Base-by-base conservation (phyloP, 2,113 vertebrate species). In the Garra rufa region DNA sequence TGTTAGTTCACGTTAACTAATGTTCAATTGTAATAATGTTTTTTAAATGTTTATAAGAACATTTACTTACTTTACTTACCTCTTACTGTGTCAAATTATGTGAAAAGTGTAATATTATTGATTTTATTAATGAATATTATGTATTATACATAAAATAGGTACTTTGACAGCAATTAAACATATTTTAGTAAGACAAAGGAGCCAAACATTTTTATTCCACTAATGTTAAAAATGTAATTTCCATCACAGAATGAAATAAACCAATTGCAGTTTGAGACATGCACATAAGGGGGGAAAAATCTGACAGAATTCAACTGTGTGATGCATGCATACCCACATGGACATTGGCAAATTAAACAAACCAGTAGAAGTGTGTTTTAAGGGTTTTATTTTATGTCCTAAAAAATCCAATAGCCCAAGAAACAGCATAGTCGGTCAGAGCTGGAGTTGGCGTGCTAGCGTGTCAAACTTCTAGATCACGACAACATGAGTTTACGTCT, bases 401-500 rank as follows among this genome's bases (percentile, higher is more conserved):
- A 41, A 69, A 69, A 41, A 50, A 52, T 7, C 6, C n/a, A 14
- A 41, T 8, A 13, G 10, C 13, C 2, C 0, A 34, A 76, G 28
- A 76, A 77, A 59, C 30, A 9, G 4, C n/a, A 9, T 21, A 69
- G 43, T 48, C 2, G 69, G 75, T 70, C 83, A 83, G 24, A 17
- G 19, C 19, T 1, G 41, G 21, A 21, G 34, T 79, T 55, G 24
- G 38, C 38, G 43, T 44, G 46, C 46, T 59, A 38, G 57, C 24
- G 7, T 75, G 76, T 52, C 89, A 89, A 92, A 92, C 90, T 89
- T 93, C 70, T 88, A 81, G 84, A 86, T 87, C 61, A 84, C 86
- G 89, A 93, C 92, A 91, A 91, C 86, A 90, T 89, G 86, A 82
- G 86, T 89, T 90, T 90, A 87, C 90, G 82, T 83, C 89, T 87